Conservation (phyloP, 2,888 invertebrate genomes). For the Germaria angustata region DNA sequence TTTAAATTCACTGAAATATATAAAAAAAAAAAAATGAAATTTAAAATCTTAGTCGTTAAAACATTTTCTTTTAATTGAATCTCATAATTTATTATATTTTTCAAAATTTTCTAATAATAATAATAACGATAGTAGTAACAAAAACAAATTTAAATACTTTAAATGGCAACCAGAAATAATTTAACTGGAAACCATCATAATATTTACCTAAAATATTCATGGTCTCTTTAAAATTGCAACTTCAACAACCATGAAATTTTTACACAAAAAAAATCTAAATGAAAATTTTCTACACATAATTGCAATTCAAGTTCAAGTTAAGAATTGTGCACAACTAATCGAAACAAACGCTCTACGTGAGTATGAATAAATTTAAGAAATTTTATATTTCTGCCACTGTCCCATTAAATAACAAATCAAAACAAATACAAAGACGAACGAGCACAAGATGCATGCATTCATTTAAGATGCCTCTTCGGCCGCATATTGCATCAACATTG, state of each 20-base stretch:
- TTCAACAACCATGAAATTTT: constrained; percentile 16
- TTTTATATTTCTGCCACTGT: neutral
- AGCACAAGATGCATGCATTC: neutral
- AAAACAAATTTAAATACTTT: too few relatives aligned
- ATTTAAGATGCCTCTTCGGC: constrained; percentile 4
- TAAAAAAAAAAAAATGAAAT: neutral
- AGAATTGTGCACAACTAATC: neutral
- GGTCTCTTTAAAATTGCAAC: neutral
- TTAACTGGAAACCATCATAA: neutral
- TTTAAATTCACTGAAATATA: neutral
- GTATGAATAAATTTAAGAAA: constrained; percentile 25
- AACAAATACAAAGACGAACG: neutral
- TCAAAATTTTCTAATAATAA: too few relatives aligned
- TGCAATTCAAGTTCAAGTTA: neutral
- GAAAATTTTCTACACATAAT: neutral
- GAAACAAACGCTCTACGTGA: constrained; percentile 34
- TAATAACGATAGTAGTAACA: too few relatives aligned
- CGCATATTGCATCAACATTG: constrained; percentile 60
- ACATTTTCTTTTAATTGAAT: too few relatives aligned
- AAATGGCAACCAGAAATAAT: constrained; percentile 4
- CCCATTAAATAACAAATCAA: neutral
- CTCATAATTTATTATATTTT: too few relatives aligned
- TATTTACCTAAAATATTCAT: neutral
- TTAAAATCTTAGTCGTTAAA: neutral
- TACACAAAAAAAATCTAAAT: neutral